Conservation (phyloP, 2,888 invertebrate genomes). For the Drosophila sordidapex region DNA sequence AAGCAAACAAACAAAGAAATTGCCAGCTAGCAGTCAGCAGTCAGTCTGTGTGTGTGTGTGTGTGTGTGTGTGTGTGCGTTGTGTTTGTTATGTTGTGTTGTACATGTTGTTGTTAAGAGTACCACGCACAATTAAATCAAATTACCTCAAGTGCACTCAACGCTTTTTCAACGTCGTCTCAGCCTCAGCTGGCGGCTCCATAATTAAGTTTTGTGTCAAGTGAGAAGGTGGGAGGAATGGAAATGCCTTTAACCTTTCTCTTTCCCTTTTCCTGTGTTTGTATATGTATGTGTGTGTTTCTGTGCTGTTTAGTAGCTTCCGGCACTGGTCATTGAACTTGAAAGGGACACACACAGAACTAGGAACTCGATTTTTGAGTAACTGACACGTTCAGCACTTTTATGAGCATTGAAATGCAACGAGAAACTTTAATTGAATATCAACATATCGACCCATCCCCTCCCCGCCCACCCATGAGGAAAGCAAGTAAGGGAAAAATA, state of each 20-base stretch:
- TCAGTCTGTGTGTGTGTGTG: constrained; percentile 16
- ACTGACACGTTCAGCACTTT: constrained; percentile 30
- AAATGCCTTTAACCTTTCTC: constrained; percentile 2
- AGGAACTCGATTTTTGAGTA: constrained; percentile 15
- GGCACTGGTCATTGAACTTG: constrained; percentile 57
- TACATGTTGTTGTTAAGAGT: constrained; percentile 26
- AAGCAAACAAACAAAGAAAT: constrained; percentile 32
- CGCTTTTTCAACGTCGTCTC: constrained; percentile 56
- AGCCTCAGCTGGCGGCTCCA: constrained; percentile 39
- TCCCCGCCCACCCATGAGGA: neutral
- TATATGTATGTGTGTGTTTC: constrained; percentile 10
- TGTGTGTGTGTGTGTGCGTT: constrained; percentile 7
- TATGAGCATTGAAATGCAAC: constrained; percentile 23
- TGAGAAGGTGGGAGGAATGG: constrained; percentile 11
- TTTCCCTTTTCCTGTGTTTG: neutral
- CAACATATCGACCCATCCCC: constrained; percentile 1
- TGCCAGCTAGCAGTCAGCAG: constrained; percentile 12
- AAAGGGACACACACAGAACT: constrained; percentile 10
- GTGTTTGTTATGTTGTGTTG: neutral
- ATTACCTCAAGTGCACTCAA: constrained; percentile 77
- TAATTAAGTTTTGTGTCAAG: constrained; percentile 71
- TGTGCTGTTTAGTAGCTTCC: constrained; percentile 40
- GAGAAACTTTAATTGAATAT: constrained; percentile 58
- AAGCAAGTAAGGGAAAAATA: neutral
- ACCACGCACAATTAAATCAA: constrained; percentile 80